Evolutionary conservation across 2,888 invertebrate species (phyloP).

Genomic region (Sminthurides aquaticus): DNA sequence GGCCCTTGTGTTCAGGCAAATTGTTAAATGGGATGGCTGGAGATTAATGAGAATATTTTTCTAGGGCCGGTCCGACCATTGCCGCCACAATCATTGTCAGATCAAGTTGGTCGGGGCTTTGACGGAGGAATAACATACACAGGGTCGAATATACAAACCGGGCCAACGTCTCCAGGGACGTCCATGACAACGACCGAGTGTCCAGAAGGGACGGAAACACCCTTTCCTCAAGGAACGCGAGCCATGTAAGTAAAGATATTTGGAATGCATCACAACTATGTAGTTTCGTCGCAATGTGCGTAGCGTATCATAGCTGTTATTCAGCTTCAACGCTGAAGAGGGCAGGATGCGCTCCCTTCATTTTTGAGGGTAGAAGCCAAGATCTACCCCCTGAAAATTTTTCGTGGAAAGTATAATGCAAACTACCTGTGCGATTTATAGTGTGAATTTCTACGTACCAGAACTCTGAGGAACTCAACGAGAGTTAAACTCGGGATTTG

Average conservation of each 20-base stretch:
- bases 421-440: background rate
- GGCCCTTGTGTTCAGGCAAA: too few relatives aligned
- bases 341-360: too few relatives aligned
- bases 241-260: conserved; percentile 39
- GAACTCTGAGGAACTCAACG: too few relatives aligned
- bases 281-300: too few relatives aligned
- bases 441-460: background rate
- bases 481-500: too few relatives aligned
- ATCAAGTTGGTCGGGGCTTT: conserved; percentile 28
- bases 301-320: too few relatives aligned
- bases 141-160: conserved; percentile 25
- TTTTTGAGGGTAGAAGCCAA: too few relatives aligned
- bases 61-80: conserved; percentile 35
- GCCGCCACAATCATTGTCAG: conserved; percentile 34
- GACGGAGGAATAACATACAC: conserved; percentile 29
- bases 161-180: conserved; percentile 34
- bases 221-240: conserved; percentile 41
- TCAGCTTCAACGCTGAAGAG: too few relatives aligned
- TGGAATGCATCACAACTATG: too few relatives aligned
- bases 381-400: too few relatives aligned
- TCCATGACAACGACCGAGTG: conserved; percentile 42
- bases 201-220: conserved; percentile 41
- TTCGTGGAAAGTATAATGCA: background rate
- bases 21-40: too few relatives aligned
- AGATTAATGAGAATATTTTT: conserved; percentile 27